Conservation (phyloP, 2,113 vertebrate species). For the Pipra filicauda region DNA sequence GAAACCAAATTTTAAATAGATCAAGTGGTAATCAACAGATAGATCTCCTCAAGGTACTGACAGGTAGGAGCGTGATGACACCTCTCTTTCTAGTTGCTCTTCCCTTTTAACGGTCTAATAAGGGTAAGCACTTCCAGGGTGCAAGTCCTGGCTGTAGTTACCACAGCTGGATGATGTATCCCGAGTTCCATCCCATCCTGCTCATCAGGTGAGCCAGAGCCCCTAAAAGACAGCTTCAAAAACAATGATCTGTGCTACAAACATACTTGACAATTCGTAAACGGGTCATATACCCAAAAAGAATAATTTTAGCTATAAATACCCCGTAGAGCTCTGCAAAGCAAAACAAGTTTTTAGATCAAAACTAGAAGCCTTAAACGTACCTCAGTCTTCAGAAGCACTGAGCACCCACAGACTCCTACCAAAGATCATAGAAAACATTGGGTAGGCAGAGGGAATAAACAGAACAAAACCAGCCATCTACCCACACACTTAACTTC, state of each 20-base stretch:
- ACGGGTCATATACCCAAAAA: not conserved
- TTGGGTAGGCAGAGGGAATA: slow-evolving; percentile 47
- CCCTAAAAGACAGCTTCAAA: not conserved
- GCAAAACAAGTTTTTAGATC: not conserved
- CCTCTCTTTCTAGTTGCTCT: not conserved
- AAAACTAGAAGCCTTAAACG: slow-evolving; percentile 54
- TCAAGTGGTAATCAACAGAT: not conserved
- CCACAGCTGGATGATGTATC: not conserved
- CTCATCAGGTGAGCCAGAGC: not conserved
- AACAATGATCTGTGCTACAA: not conserved
- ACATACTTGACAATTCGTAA: not conserved
- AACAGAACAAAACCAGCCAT: slow-evolving; percentile 32
- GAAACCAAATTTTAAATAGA: not conserved
- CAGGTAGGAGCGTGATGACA: not conserved
- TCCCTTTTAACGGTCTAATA: not conserved
- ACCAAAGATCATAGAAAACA: slow-evolving; percentile 61
- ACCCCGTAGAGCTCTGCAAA: not conserved
- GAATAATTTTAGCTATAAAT: not conserved
- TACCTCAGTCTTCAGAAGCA: slow-evolving; percentile 56
- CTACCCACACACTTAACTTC: slow-evolving; percentile 4
- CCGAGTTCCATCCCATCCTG: not conserved
- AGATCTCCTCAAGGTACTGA: not conserved
- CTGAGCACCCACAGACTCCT: slow-evolving; percentile 57
- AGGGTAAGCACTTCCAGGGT: not conserved
- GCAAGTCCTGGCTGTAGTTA: not conserved